Conservation (phyloP, 2,113 vertebrate genomes). For the Callaeas wilsoni region DNA sequence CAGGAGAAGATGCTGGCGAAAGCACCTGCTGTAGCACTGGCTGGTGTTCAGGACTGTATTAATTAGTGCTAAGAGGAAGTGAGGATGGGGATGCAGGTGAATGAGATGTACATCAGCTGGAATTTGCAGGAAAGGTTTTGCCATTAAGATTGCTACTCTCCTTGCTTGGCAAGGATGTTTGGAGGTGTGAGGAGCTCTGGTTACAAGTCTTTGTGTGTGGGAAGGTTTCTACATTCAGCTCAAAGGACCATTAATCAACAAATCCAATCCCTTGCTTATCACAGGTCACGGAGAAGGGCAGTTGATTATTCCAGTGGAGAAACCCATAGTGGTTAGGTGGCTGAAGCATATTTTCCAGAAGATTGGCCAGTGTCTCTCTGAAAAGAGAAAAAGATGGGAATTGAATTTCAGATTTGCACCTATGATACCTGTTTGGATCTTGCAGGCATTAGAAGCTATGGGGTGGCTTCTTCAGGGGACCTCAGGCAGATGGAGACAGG, state of each 20-base stretch:
- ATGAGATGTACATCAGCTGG: neutral
- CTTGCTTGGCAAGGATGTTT: neutral
- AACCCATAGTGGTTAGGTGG: neutral
- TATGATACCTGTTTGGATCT: neutral
- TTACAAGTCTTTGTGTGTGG: neutral
- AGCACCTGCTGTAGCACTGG: neutral
- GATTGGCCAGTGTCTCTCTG: neutral
- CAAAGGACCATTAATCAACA: neutral
- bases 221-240: neutral
- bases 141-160: neutral
- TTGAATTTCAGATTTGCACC: neutral
- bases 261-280: neutral
- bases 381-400: neutral
- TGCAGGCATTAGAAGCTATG: neutral
- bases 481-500: neutral
- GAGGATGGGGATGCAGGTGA: neutral
- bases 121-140: neutral
- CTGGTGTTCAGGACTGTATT: neutral
- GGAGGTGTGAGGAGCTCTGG: neutral
- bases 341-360: neutral
- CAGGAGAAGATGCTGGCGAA: neutral
- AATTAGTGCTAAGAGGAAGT: neutral
- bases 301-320: neutral
- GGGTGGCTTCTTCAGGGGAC: neutral
- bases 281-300: neutral